Percentiles rank a stretch among this genome's conserved stretches.
Conservation (phyloP, 2,113 vertebrate species). For the Acrocephalus kingi region DNA sequence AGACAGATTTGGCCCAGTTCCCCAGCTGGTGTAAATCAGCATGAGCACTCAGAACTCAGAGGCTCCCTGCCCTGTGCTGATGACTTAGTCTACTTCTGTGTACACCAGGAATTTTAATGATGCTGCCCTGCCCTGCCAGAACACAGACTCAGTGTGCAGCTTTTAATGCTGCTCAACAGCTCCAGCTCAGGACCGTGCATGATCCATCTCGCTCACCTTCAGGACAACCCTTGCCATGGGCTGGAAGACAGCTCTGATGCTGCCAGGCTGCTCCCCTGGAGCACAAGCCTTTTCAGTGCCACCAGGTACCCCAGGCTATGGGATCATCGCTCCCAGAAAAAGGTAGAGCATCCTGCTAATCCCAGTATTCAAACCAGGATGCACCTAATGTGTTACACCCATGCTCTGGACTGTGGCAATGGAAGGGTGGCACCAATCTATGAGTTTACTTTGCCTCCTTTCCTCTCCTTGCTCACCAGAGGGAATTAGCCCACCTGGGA, state of each 20-base stretch:
- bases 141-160: background rate
- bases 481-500: background rate
- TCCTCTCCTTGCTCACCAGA: background rate
- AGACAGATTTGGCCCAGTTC: constrained; percentile 39
- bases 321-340: background rate
- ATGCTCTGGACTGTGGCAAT: background rate
- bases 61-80: constrained; percentile 22
- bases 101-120: background rate
- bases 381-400: rapidly evolving
- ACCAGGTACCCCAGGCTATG: background rate
- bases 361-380: background rate
- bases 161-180: background rate
- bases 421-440: background rate
- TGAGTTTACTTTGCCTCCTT: background rate
- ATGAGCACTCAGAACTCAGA: background rate
- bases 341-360: background rate
- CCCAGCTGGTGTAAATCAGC: constrained; percentile 41
- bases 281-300: background rate
- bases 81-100: background rate
- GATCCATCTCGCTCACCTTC: background rate
- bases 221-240: rapidly evolving
- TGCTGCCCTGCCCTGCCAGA: background rate
- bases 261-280: background rate
- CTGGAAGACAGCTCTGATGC: background rate
- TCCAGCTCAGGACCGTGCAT: background rate